Conservation (phyloP, 2,797 vertebrate genomes). For the Pyrocephalus nanus region DNA sequence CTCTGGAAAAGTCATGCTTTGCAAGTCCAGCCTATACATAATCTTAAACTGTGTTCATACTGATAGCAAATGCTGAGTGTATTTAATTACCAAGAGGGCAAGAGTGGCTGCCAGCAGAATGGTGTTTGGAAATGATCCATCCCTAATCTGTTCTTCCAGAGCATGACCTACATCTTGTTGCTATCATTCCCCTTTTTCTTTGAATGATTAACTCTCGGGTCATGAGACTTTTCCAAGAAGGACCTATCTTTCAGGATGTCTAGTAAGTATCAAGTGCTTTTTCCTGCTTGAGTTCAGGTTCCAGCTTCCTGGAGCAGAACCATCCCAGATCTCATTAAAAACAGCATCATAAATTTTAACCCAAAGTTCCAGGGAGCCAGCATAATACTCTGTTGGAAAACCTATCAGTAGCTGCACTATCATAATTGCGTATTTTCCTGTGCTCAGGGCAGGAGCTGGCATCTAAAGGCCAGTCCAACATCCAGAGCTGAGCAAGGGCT, state of each 20-base stretch:
- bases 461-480: neutral
- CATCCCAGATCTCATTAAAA: neutral
- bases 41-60: neutral
- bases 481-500: neutral
- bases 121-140: neutral
- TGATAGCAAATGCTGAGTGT: neutral
- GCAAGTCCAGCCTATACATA: neutral
- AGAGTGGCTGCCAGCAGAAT: neutral
- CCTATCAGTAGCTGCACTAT: neutral
- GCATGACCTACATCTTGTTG: neutral
- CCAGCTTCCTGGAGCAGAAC: neutral
- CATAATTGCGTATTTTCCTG: neutral
- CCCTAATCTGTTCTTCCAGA: conserved; percentile 16
- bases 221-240: neutral
- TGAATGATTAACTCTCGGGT: neutral
- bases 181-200: neutral
- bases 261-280: neutral
- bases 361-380: neutral
- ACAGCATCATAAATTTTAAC: neutral
- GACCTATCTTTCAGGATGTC: neutral
- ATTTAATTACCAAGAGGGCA: neutral
- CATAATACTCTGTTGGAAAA: neutral
- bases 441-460: neutral
- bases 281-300: neutral
- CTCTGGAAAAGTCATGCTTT: neutral